These are phyloP conservation scores for Melipona beecheii DNA, from an alignment of 2,888 invertebrate genomes.

Conservation along the genomic window DNA sequence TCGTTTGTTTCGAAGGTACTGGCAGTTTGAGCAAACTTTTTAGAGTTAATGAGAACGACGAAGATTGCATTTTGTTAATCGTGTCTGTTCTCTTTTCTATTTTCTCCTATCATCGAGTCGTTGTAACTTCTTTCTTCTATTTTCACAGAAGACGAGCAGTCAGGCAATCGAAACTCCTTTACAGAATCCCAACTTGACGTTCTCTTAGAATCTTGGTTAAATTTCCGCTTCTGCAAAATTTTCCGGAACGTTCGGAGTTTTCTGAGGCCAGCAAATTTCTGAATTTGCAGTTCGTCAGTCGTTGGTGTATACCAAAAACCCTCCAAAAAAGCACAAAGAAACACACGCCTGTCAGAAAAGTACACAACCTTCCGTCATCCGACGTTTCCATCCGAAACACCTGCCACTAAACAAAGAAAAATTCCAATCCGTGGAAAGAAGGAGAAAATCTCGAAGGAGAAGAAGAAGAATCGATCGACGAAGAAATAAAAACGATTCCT, in stretches of 20 bases:
- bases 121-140: background rate
- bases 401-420: background rate
- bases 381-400: background rate
- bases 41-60: background rate
- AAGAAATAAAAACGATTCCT: constrained; percentile 40
- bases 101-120: background rate
- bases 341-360: background rate
- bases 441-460: background rate
- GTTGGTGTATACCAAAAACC: background rate
- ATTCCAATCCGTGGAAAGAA: background rate
- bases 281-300: background rate
- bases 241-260: background rate
- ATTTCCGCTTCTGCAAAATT: background rate
- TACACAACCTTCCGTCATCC: background rate
- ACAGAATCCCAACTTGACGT: too few relatives aligned
- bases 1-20: background rate
- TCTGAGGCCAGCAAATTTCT: background rate
- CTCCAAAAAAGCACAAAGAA: background rate
- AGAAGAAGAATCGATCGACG: constrained; percentile 18
- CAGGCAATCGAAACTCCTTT: background rate
- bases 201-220: too few relatives aligned
- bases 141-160: background rate
- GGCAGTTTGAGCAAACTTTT: background rate
- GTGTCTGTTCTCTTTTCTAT: background rate
- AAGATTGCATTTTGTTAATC: background rate